Conservation (phyloP, 2,797 vertebrate species). For the Siniperca scherzeri region DNA sequence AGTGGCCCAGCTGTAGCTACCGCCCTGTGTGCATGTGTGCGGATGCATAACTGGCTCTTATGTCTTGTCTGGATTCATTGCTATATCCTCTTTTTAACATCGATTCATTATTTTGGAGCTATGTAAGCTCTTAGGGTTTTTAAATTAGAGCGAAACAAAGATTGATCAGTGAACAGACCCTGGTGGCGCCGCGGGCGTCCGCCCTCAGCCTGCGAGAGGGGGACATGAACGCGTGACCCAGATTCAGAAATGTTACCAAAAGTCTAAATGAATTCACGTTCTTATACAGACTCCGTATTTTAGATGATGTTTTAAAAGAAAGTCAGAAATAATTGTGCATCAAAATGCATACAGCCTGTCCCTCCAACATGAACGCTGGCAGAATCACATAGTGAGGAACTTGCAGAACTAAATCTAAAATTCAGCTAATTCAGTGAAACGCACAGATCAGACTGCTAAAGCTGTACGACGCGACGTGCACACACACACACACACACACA, state of each 20-base stretch:
- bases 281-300: background rate
- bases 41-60: too few relatives aligned
- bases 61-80: background rate
- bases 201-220: too few relatives aligned
- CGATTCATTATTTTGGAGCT: background rate
- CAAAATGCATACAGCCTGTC: background rate
- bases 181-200: too few relatives aligned
- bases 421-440: constrained; percentile 36
- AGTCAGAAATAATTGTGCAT: background rate
- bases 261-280: background rate
- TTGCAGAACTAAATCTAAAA: constrained; percentile 29
- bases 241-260: constrained; percentile 1
- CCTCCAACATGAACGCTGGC: background rate
- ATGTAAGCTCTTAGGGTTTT: background rate
- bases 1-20: too few relatives aligned
- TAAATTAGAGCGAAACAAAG: background rate
- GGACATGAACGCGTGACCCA: background rate
- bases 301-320: background rate
- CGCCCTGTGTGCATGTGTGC: too few relatives aligned
- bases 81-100: background rate
- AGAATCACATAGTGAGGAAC: background rate
- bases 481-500: constrained; percentile 17
- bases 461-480: background rate
- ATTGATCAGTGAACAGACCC: background rate
- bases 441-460: constrained; percentile 10